Conservation (phyloP, 2,888 invertebrate species). For the Athalia cordata region DNA sequence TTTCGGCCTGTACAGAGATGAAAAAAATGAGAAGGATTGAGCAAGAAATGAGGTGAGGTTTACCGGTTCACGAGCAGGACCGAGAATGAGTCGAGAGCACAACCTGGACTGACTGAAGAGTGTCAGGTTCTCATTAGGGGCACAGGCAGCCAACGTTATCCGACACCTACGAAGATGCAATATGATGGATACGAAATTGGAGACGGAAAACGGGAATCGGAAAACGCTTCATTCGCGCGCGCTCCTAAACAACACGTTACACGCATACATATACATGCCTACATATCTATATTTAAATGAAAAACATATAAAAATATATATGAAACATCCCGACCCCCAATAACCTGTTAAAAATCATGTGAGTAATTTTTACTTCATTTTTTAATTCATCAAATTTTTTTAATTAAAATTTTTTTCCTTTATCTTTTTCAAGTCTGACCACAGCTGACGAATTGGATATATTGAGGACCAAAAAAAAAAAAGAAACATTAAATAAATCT, state of each 20-base stretch:
- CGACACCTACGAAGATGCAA: slow-evolving; percentile 44
- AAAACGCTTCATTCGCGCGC: slow-evolving; percentile 39
- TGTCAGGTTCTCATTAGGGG: slow-evolving; percentile 48
- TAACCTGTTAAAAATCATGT: too few relatives aligned
- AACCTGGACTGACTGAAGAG: slow-evolving; percentile 35
- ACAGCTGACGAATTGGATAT: too few relatives aligned
- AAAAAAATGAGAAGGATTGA: not conserved
- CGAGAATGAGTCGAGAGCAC: slow-evolving; percentile 37
- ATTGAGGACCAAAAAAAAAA: too few relatives aligned
- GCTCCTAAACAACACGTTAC: not conserved
- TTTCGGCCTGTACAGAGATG: not conserved
- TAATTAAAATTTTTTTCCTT: too few relatives aligned
- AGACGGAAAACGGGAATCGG: slow-evolving; percentile 42
- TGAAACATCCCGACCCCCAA: too few relatives aligned
- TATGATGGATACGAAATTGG: slow-evolving; percentile 44
- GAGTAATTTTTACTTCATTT: too few relatives aligned
- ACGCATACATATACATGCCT: too few relatives aligned
- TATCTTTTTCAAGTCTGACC: too few relatives aligned
- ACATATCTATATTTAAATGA: too few relatives aligned
- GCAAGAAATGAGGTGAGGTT: slow-evolving; percentile 5
- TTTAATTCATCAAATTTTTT: too few relatives aligned
- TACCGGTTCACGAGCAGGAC: slow-evolving; percentile 34
- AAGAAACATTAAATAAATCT: too few relatives aligned
- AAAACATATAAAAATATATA: too few relatives aligned
- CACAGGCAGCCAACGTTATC: slow-evolving; percentile 23